Evolutionary conservation across 1,140 invertebrate species (phyloP), one percentile per base, ranked within the genome.

Genomic region (Globodera rostochiensis): DNA sequence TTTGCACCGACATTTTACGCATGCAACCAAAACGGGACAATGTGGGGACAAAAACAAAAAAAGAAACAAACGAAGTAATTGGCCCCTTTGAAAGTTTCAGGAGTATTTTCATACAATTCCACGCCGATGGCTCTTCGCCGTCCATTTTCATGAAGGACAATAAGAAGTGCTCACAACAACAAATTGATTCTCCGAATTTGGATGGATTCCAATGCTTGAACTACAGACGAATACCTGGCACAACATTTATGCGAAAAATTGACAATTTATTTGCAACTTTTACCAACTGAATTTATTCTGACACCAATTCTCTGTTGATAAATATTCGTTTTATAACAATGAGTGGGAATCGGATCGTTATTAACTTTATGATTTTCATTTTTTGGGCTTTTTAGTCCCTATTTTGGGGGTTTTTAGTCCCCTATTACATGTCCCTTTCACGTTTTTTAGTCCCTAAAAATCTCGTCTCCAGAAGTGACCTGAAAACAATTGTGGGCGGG

Each of bases 1-100:
- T 78, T 86, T 64, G 85, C 87, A 7, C 86, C 86, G 15, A 83
- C 87, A 5, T 81, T 86, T 50, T 86, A 86, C 50, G 60, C 80
- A 7, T 85, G 81, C 74, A 86, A 86, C 80, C 78, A 87, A 46
- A 73, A 46, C 47, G 77, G 80, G 11, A 88, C 78, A 76, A 88
- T 77, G 86, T 86, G 45, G 53, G 77, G 5, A 9, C 36, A 70
- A 79, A 83, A 82, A 67, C 78, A 25, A 25, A 25, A 25, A 25
- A 25, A 25, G 25, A 0, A 25, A 25, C 25, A 36, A 36, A 36
- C 36, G 36, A 1, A 75, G 19, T 80, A 11, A 71, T 15, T 85
- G n/a, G 25, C 19, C 21, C 15, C 69, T 0, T 0, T 21, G 7
- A 60, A 9, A 67, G 36, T 82, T 87, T 79, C 64, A 86, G 85